Evolutionary conservation across 2,888 invertebrate species (phyloP), one percentile per base, ranked within the genome.

Genomic region (Marasmarcha lunaedactyla): DNA sequence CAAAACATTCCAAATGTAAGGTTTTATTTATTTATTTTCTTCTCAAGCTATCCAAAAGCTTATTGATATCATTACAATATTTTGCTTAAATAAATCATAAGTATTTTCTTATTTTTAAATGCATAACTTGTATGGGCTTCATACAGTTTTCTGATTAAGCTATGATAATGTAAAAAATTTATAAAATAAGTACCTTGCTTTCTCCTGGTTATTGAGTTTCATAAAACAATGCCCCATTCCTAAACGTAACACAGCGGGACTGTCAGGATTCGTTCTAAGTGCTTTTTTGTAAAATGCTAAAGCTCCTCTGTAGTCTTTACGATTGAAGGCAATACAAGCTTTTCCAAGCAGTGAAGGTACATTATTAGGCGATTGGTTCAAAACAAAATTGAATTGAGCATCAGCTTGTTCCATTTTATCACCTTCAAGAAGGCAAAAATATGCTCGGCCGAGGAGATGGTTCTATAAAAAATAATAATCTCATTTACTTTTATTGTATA

Each of bases 321-420:
- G 95, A 66, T 98, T 98, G 63, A 97, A 99, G 0, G 98, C 97
- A 57, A 99, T 98, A 63, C 98, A 99, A 0, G 99, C 99, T 86
- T 99, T 98, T 10, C 99, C 99, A 36, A 99, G 86, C 42, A 98
- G 77, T 1, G 99, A 97, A 0, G 98, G 98, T 46, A 99, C 98
- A 79, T 97, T 98, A 56, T 94, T 96, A 1, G 94, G 94, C 0
- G 93, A 93, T 59, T 96, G 94, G 71, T 98, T 97, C 25, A 99
- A 81, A 0, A 99, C 98, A 71, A 99, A 99, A 81, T 99, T 98
- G 67, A 99, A 99, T 70, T 99, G 99, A 1, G 98, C 96, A 86
- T 99, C 98, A 0, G 99, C 99, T 77, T 99, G 98, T 47, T 99
- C 98, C 95, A 98, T 96, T 85, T 98, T 98, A 61, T 98, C 98